phyloP scores from a whole-genome alignment of 2,797 vertebrate genomes.

The Myoxocephalus aenaeus region DNA sequence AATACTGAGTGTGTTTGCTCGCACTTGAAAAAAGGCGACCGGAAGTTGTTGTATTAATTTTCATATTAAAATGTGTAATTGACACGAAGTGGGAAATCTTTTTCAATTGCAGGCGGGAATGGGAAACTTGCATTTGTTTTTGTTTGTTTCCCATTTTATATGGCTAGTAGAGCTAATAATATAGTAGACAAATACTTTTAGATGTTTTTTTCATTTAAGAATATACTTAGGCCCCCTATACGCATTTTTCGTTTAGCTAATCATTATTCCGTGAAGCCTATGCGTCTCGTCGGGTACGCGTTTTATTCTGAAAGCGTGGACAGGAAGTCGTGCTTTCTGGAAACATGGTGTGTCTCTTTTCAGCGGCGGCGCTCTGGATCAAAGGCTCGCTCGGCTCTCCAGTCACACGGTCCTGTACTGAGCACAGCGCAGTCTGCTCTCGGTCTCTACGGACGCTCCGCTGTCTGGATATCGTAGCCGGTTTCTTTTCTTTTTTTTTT shows the following conservation, averaged over 20 bases:
- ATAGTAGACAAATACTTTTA: not conserved
- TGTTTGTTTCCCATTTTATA: not conserved
- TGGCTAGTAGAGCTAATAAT: not conserved
- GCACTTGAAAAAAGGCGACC: not conserved
- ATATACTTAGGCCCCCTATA: not conserved
- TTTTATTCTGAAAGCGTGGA: conserved; percentile 57
- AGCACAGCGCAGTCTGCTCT: conserved; percentile 58
- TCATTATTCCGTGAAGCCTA: not conserved
- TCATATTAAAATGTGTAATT: conserved; percentile 25
- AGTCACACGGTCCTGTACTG: conserved; percentile 53
- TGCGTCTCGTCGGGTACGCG: not conserved
- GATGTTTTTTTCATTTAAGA: not conserved
- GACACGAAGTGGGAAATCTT: rapidly evolving
- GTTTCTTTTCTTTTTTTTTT: conserved; percentile 30
- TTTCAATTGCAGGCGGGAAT: not conserved
- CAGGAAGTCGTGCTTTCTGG: conserved; percentile 39
- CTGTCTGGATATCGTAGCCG: conserved; percentile 67
- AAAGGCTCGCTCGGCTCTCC: conserved; percentile 67
- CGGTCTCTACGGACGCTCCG: conserved; percentile 70
- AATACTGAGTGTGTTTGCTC: not conserved
- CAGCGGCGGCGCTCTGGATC: conserved; percentile 57
- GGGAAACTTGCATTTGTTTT: not conserved
- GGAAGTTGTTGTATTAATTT: conserved; percentile 3
- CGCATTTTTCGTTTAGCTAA: not conserved
- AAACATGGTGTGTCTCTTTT: not conserved